These are phyloP conservation scores for Drosophila santomea DNA, from an alignment of 1,140 invertebrate genomes.

Conservation along the genomic window DNA sequence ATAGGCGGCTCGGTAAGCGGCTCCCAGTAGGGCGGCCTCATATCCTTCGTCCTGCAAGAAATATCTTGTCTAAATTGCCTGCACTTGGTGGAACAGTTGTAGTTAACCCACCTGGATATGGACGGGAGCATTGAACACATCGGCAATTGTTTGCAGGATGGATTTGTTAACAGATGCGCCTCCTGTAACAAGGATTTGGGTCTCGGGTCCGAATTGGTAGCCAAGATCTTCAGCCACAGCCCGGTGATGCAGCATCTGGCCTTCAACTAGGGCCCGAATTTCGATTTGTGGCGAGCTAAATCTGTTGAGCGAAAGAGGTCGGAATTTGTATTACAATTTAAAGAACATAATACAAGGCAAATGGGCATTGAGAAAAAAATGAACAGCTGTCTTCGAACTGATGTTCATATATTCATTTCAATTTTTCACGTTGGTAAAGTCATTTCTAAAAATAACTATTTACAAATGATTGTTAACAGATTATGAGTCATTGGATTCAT, in stretches of 20 bases:
- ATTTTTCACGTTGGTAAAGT: background rate
- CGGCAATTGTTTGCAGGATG: conserved; percentile 94
- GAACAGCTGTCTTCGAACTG: no score
- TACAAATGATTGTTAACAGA: background rate
- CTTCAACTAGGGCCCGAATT: conserved; percentile 95
- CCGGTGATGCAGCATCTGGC: conserved; percentile 94
- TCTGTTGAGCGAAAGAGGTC: conserved; percentile 26
- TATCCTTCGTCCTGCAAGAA: conserved; percentile 86
- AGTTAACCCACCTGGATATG: conserved; percentile 89
- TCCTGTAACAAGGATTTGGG: conserved; percentile 93
- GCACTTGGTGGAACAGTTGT: no score
- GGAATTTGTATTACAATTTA: no score
- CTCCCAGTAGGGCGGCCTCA: conserved; percentile 94
- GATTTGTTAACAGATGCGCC: conserved; percentile 94
- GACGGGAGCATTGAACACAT: conserved; percentile 96
- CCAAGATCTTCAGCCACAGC: conserved; percentile 94
- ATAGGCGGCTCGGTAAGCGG: conserved; percentile 93
- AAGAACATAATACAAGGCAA: no score
- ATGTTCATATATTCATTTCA: no score
- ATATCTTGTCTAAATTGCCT: background rate
- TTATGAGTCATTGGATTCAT: background rate
- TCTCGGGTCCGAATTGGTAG: conserved; percentile 86
- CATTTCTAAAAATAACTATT: background rate
- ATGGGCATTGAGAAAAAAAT: no score
- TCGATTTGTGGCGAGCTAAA: conserved; percentile 89